Conservation (phyloP, 2,113 vertebrate genomes). For the Oncorhynchus mykiss region DNA sequence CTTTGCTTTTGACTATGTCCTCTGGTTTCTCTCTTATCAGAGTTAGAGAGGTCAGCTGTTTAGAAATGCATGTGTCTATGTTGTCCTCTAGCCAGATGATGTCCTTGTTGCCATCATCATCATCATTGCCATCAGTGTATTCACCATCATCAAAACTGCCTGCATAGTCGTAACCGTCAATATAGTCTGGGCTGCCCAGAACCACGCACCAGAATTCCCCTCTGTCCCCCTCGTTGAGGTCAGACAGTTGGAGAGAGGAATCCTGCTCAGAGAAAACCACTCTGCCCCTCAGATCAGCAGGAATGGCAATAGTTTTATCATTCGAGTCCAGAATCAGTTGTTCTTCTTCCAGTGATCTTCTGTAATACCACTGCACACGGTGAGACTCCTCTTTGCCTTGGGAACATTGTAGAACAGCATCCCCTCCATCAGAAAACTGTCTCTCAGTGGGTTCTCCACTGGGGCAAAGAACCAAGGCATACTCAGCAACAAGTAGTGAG, state of each 20-base stretch:
- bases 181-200: neutral
- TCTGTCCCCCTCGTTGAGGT: slow-evolving; percentile 36
- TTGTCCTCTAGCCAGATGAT: neutral
- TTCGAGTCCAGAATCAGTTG: slow-evolving; percentile 46
- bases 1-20: neutral
- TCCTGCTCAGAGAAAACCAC: slow-evolving; percentile 26
- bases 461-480: slow-evolving; percentile 59
- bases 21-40: neutral
- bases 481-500: slow-evolving; percentile 28
- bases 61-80: slow-evolving; percentile 51
- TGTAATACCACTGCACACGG: slow-evolving; percentile 64
- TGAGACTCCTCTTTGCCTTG: neutral
- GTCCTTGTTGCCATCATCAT: neutral
- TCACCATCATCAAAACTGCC: neutral
- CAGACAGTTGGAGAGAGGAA: slow-evolving; percentile 38
- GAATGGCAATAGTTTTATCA: slow-evolving; percentile 10
- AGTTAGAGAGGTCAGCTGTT: slow-evolving; percentile 47
- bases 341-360: neutral
- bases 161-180: neutral
- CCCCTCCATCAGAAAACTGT: neutral
- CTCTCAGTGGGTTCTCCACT: neutral
- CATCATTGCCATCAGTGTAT: neutral
- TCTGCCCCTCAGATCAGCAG: slow-evolving; percentile 42
- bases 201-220: slow-evolving; percentile 62
- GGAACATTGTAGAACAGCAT: slow-evolving; percentile 40